Base-by-base conservation (phyloP, 2,888 invertebrate species). In the Flexamia atlantica region DNA sequence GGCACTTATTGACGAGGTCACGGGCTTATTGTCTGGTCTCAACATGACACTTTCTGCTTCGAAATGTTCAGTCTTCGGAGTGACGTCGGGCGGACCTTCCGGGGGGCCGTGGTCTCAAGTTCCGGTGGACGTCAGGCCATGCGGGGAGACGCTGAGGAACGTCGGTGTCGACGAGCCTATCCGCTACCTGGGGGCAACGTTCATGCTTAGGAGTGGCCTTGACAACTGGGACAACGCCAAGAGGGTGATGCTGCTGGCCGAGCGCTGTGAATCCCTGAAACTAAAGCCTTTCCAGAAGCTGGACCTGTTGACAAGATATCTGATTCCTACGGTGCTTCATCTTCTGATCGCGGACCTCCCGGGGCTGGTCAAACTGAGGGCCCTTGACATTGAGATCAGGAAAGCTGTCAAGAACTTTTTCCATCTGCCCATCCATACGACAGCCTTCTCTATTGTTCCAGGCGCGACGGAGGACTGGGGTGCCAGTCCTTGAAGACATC, bases 381-480 rank as follows among this genome's bases (percentile, higher is more conserved):
- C 2, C 50, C 25, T 84, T 5, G 84, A 85, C 36, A 30, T n/a
- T 12, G 72, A 82, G 28, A 3, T 85, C 32, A 17, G 83, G 23
- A 42, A 53, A n/a, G 0, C 64, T 20, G 14, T 83, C 0, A 85
- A 83, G 25, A 40, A n/a, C 0, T 57, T 83, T 0, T 9, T 85
- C 28, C 89, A 89, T 86, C 85, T 89, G 80, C 88, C 88, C 85
- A 84, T 0, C 86, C 86, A 88, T 86, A 88, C 70, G 30, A 53
- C 40, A 87, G 87, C 7, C 50, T 89, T 12, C 12, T 89, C 0
- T 87, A 89, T 84, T 86, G 88, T 81, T 84, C 87, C 72, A 88
- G 87, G 87, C 76, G 86, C 84, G 89, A 89, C 86, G 89, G 89
- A 60, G 88, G 89, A 85, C 86, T 89, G 85, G 89, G 89, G 40